Evolutionary conservation across 2,113 vertebrate genomes (phyloP), one percentile per base, ranked within the genome.

Genomic region (Heliornis fulica): DNA sequence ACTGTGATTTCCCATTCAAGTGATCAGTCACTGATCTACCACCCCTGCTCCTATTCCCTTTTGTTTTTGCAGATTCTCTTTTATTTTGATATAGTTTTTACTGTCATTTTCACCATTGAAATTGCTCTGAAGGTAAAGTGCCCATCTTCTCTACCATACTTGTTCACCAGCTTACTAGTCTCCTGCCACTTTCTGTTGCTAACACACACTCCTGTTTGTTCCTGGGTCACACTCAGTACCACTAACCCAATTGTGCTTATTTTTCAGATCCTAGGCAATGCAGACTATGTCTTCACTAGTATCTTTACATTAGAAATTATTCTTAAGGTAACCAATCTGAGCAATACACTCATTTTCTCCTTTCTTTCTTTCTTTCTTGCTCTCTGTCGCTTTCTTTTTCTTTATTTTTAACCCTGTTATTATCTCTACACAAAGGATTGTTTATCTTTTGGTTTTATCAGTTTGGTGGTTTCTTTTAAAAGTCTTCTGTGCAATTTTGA

Each of bases 241-340:
- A 97, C 97, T 97, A 98, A 98, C 96, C 94, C 91, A 5, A 92
- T 88, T 98, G 95, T 98, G 98, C 98, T 98, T 98, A 95, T 98
- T 98, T 98, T 98, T 97, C 98, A 99, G 99, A 99, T 99, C 98
- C 98, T 99, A 97, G 99, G 99, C 98, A 99, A 99, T 98, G 99
- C 99, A 97, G 99, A 99, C 98, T 99, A 99, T 95, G 99, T 99
- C 97, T 99, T 99, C 98, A 99, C 99, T 97, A 99, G 99, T 98
- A 99, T 99, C 98, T 99, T 99, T 98, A 99, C 99, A 77, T 99
- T 99, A 96, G 99, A 99, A 98, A 99, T 99, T 98, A 99, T 99
- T 97, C 99, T 99, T 96, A 99, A 99, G 99, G 99, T 99, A 99
- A 98, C 96, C 84, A 95, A 90, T 92, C 87, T 95, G 97, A 97